A percentile compares a stretch with the other conserved stretches of the same genome.
Conservation (phyloP, 1,140 invertebrate genomes). For the Trissolcus basalis region DNA sequence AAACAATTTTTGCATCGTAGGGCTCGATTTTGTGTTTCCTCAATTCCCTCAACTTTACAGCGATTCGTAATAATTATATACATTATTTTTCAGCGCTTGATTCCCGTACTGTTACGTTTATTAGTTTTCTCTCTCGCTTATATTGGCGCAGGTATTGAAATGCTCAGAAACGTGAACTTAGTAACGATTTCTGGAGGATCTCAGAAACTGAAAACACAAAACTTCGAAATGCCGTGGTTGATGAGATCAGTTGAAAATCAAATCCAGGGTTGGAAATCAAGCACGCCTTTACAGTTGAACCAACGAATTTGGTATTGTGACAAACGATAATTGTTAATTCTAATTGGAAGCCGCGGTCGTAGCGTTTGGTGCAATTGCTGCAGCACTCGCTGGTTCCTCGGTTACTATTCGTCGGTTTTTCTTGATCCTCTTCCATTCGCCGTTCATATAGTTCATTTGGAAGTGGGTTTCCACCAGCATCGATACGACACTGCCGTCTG, state of each 20-base stretch:
- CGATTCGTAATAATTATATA: too few relatives aligned
- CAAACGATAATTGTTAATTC: constrained; percentile 13
- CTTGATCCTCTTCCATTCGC: constrained; percentile 94
- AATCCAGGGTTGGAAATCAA: too few relatives aligned
- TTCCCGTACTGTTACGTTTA: too few relatives aligned
- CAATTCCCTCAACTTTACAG: too few relatives aligned
- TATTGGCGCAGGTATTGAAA: too few relatives aligned
- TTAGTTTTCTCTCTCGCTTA: too few relatives aligned
- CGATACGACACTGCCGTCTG: constrained; percentile 83
- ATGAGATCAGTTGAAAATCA: constrained; percentile 1
- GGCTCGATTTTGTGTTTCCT: too few relatives aligned
- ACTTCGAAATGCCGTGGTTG: background rate
- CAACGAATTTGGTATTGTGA: constrained; percentile 2
- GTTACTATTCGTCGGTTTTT: constrained; percentile 84
- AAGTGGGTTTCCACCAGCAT: constrained; percentile 94
- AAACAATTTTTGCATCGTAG: too few relatives aligned
- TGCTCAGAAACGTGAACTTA: too few relatives aligned
- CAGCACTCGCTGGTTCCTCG: constrained; percentile 66
- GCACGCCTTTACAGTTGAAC: background rate
- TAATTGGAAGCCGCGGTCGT: constrained; percentile 71
- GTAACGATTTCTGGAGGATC: too few relatives aligned
- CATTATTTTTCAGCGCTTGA: too few relatives aligned
- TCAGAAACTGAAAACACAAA: too few relatives aligned
- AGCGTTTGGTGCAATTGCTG: constrained; percentile 58
- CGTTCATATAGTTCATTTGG: constrained; percentile 97